Evolutionary conservation across 1,140 invertebrate species (phyloP).

Genomic region (Drosophila nasuta): DNA sequence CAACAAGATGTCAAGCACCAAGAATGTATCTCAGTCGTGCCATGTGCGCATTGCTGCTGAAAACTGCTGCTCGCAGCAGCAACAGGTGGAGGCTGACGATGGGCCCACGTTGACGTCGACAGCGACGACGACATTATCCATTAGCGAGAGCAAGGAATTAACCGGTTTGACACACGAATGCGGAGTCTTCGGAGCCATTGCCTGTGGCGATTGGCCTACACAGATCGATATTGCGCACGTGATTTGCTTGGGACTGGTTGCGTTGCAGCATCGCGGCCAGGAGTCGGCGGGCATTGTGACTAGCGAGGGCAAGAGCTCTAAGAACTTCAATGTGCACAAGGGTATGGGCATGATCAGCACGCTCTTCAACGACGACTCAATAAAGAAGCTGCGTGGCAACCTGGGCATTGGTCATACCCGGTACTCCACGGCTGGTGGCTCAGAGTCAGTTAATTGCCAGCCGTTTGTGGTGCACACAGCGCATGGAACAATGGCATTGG

Average conservation of each 20-base stretch:
- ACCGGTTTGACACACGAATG: conserved; percentile 95
- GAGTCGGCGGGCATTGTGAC: conserved; percentile 99
- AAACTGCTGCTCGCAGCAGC: conserved; percentile 50
- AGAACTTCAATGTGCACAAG: conserved; percentile 94
- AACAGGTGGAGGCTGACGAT: conserved; percentile 64
- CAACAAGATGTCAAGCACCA: conserved; percentile 61
- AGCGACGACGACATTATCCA: conserved; percentile 44
- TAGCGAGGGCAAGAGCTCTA: conserved; percentile 91
- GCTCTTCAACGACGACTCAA: conserved; percentile 96
- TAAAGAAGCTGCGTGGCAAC: conserved; percentile 95
- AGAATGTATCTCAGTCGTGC: conserved; percentile 40
- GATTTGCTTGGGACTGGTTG: conserved; percentile 95
- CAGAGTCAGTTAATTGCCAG: conserved; percentile 96
- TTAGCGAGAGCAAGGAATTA: conserved; percentile 69
- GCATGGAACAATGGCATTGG: conserved; percentile 96
- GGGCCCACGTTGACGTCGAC: conserved; percentile 22
- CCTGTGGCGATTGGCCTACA: conserved; percentile 94
- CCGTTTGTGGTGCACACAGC: conserved; percentile 98
- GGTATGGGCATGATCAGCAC: conserved; percentile 97
- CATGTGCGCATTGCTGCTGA: conserved; percentile 53
- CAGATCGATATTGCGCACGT: conserved; percentile 90
- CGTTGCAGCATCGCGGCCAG: conserved; percentile 98
- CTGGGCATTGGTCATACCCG: conserved; percentile 98
- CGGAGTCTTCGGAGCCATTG: conserved; percentile 97
- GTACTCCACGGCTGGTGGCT: conserved; percentile 97